Percentiles rank a stretch among this genome's conserved stretches.
Conservation (phyloP, 2,797 vertebrate genomes). For the Danio aesculapii region DNA sequence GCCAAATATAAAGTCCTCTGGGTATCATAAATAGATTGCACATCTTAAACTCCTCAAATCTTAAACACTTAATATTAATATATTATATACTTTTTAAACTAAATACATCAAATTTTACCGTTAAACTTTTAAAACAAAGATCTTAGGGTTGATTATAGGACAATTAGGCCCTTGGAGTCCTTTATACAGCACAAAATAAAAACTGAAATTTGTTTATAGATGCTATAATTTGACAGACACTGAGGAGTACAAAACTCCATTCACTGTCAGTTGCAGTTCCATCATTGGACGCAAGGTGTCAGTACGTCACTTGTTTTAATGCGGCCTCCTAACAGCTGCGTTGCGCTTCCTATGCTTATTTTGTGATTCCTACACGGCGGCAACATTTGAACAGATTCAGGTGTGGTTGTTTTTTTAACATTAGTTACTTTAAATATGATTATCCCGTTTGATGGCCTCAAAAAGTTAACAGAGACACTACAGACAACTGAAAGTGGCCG, state of each 20-base stretch:
- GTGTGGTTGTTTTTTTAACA: slow-evolving; percentile 49
- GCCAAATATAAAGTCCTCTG: no score
- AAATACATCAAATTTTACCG: no score
- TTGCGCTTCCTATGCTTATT: background rate
- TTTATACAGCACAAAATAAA: background rate
- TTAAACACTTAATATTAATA: no score
- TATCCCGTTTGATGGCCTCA: background rate
- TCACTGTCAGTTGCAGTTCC: slow-evolving; percentile 12
- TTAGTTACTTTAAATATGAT: background rate
- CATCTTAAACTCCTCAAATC: no score
- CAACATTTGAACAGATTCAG: slow-evolving; percentile 29
- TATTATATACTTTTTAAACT: no score
- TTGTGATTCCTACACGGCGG: background rate
- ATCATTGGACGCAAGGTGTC: slow-evolving; percentile 58
- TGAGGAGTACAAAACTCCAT: background rate
- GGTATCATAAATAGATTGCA: background rate
- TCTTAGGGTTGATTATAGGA: no score
- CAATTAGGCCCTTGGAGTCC: no score
- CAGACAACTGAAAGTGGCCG: background rate
- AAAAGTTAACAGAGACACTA: background rate
- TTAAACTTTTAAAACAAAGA: no score
- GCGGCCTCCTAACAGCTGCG: background rate
- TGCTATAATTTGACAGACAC: background rate
- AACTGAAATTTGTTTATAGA: background rate
- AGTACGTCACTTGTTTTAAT: slow-evolving; percentile 37